phyloP scores from a whole-genome alignment of 2,888 invertebrate species.

The Campopleginae sp. region DNA sequence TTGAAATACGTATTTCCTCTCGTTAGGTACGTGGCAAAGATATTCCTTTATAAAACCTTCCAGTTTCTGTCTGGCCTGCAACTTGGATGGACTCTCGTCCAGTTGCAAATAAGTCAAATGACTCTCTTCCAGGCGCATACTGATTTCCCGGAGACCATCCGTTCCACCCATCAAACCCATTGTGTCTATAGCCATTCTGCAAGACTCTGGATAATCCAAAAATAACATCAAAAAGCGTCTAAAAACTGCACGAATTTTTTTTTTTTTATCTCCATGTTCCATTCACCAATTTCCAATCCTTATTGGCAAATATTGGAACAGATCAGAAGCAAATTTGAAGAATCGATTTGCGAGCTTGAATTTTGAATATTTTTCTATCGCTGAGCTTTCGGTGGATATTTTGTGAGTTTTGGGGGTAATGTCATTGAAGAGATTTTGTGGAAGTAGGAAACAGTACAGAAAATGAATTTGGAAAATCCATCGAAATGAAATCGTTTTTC shows the following conservation, averaged over 20 bases:
- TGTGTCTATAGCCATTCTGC: constrained; percentile 79
- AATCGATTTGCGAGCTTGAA: background rate
- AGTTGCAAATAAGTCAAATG: constrained; percentile 92
- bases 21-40: constrained; percentile 91
- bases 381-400: background rate
- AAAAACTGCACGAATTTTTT: background rate
- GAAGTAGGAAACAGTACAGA: background rate
- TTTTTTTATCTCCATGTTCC: background rate
- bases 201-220: constrained; percentile 10
- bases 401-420: background rate
- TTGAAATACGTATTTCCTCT: constrained; percentile 91
- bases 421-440: background rate
- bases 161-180: constrained; percentile 71
- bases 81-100: constrained; percentile 91
- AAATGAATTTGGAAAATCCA: background rate
- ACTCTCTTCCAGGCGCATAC: constrained; percentile 90
- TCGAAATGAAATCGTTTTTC: background rate
- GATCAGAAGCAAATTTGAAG: background rate
- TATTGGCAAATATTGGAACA: background rate
- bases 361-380: background rate
- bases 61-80: constrained; percentile 90
- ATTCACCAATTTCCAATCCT: background rate
- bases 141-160: constrained; percentile 88
- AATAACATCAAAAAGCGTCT: background rate
- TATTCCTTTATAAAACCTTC: constrained; percentile 93